Evolutionary conservation across 2,113 vertebrate genomes (phyloP).

Genomic region (Corydoras maculifer): DNA sequence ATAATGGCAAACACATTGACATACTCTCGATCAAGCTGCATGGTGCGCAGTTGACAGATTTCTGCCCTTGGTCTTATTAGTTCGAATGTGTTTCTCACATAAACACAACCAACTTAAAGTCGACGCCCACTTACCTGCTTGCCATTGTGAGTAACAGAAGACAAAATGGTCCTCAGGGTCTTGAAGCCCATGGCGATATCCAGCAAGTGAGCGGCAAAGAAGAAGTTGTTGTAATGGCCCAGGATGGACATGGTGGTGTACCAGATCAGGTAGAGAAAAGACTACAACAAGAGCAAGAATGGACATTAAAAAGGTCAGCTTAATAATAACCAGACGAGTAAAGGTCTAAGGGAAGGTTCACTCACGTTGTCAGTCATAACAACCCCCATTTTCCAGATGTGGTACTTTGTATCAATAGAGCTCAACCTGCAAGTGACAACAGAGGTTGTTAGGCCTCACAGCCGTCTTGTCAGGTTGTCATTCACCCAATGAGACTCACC

Average conservation of each 20-base stretch:
- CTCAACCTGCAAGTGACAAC: slow-evolving; percentile 73
- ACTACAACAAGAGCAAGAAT: slow-evolving; percentile 58
- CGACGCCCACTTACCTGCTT: slow-evolving; percentile 76
- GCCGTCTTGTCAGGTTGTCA: neutral
- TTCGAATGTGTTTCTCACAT: too few relatives aligned
- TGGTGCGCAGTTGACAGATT: too few relatives aligned
- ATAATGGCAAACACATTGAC: too few relatives aligned
- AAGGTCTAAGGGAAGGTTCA: slow-evolving; percentile 29
- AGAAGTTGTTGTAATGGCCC: slow-evolving; percentile 98
- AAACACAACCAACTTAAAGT: too few relatives aligned
- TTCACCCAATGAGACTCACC: slow-evolving; percentile 63
- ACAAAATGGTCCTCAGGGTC: slow-evolving; percentile 88
- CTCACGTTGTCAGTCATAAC: slow-evolving; percentile 96
- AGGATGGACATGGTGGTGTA: slow-evolving; percentile 92
- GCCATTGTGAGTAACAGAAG: slow-evolving; percentile 96
- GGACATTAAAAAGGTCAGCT: neutral
- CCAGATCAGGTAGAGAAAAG: slow-evolving; percentile 93
- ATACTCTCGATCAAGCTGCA: too few relatives aligned
- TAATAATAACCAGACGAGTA: neutral
- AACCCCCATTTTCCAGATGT: slow-evolving; percentile 93
- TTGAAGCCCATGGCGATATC: slow-evolving; percentile 98
- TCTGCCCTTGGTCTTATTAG: too few relatives aligned
- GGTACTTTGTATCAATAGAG: slow-evolving; percentile 92
- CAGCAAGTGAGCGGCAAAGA: slow-evolving; percentile 93
- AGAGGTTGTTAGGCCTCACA: neutral